Evolutionary conservation across 2,888 invertebrate genomes (phyloP).

Genomic region (Erebia epiphron): DNA sequence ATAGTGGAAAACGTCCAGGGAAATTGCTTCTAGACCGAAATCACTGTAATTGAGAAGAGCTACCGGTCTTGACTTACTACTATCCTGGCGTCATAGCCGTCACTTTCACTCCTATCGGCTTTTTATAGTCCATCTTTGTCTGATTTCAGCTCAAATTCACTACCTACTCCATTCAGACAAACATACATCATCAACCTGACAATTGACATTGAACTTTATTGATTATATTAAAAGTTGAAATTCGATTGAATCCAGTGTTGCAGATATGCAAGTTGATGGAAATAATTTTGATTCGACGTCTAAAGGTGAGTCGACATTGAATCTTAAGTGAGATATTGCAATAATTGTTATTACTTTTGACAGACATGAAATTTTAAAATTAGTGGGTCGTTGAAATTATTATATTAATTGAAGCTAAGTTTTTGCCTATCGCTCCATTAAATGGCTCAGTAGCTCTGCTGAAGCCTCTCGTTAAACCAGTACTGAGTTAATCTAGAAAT

Average conservation of each 20-base stretch:
- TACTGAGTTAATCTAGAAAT: too few relatives aligned
- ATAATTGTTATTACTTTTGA: background rate
- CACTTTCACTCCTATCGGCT: slow-evolving; percentile 54
- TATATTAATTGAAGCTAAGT: background rate
- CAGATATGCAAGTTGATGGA: slow-evolving; percentile 34
- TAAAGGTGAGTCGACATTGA: slow-evolving; percentile 40
- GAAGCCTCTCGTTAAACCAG: too few relatives aligned
- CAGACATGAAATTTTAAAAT: background rate
- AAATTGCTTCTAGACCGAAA: slow-evolving; percentile 65
- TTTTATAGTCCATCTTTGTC: slow-evolving; percentile 49
- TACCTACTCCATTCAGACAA: slow-evolving; percentile 33
- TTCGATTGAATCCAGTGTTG: background rate
- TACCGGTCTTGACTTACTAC: slow-evolving; percentile 70
- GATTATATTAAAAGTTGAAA: background rate
- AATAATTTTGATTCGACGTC: slow-evolving; percentile 43
- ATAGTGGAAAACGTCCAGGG: slow-evolving; percentile 65
- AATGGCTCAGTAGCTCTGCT: too few relatives aligned
- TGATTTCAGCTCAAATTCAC: slow-evolving; percentile 39
- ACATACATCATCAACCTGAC: slow-evolving; percentile 5
- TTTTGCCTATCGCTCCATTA: too few relatives aligned
- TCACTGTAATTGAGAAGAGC: slow-evolving; percentile 73
- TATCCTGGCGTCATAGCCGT: slow-evolving; percentile 61
- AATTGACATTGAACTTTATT: slow-evolving; percentile 28
- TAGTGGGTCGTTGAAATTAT: background rate
- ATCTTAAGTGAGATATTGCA: slow-evolving; percentile 20